These are phyloP conservation scores for Tachysurus fulvidraco DNA, from an alignment of 2,113 vertebrate species.

Conservation along the genomic window DNA sequence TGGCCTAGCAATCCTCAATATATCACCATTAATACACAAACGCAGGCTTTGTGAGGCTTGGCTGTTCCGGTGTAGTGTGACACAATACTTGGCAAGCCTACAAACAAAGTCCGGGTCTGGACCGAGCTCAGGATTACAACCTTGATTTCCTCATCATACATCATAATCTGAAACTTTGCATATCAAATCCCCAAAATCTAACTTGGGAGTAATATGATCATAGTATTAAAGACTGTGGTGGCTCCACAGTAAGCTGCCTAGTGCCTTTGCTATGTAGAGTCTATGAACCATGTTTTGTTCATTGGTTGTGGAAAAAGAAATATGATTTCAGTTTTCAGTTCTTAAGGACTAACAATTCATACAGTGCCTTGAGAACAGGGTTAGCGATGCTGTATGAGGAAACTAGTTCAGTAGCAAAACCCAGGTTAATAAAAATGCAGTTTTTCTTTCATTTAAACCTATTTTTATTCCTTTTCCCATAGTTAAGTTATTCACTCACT, in stretches of 20 bases:
- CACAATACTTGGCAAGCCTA: constrained; percentile 38
- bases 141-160: constrained; percentile 41
- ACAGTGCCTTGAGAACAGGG: not conserved
- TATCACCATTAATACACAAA: constrained; percentile 52
- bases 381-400: not conserved
- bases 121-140: constrained; percentile 30
- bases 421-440: not conserved
- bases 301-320: not conserved
- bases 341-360: not conserved
- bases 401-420: not conserved
- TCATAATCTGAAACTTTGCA: constrained; percentile 35
- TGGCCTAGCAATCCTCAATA: constrained; percentile 39
- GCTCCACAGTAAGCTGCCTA: constrained; percentile 1
- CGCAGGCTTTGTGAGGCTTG: constrained; percentile 24
- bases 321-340: not conserved
- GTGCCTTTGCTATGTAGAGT: not conserved
- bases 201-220: constrained; percentile 40
- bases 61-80: constrained; percentile 32
- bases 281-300: not conserved
- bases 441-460: not conserved
- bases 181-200: constrained; percentile 34
- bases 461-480: not conserved
- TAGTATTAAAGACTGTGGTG: constrained; percentile 25
- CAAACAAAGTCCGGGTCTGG: constrained; percentile 37
- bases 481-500: too few relatives aligned